Evolutionary conservation across 2,113 vertebrate genomes (phyloP).

Genomic region (Onychostruthus taczanowskii): DNA sequence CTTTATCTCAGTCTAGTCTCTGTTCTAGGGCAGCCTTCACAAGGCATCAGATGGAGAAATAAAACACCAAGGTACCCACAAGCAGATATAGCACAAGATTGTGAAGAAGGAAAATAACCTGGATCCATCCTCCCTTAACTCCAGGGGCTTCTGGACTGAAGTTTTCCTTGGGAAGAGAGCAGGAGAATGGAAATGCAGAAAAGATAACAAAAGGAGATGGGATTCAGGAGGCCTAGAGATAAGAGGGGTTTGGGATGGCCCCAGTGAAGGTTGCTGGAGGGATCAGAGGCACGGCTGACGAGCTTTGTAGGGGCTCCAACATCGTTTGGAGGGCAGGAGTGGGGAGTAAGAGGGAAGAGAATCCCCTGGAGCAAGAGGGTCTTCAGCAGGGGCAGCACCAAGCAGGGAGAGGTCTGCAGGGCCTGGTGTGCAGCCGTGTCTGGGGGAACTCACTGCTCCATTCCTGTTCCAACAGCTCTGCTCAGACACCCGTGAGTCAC

Average conservation of each 20-base stretch:
- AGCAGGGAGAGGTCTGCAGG: not conserved
- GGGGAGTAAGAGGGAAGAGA: not conserved
- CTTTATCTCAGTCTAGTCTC: not conserved
- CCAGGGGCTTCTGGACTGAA: not conserved
- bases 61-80: not conserved
- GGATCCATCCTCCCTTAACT: not conserved
- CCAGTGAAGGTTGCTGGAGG: not conserved
- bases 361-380: not conserved
- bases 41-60: not conserved
- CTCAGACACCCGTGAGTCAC: conserved; percentile 47
- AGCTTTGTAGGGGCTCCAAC: not conserved
- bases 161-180: not conserved
- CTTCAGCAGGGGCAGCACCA: not conserved
- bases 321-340: not conserved
- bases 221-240: not conserved
- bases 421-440: not conserved
- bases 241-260: not conserved
- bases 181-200: not conserved
- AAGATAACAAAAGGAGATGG: not conserved
- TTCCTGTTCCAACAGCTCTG: conserved; percentile 48
- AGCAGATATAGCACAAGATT: not conserved
- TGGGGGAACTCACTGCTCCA: not conserved
- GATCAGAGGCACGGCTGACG: rapidly evolving
- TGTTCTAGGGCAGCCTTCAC: not conserved
- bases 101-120: not conserved